Percentiles rank a stretch among this genome's conserved stretches.
phyloP scores from a whole-genome alignment of 2,113 vertebrate genomes.

The Paracanthobrama guichenoti region DNA sequence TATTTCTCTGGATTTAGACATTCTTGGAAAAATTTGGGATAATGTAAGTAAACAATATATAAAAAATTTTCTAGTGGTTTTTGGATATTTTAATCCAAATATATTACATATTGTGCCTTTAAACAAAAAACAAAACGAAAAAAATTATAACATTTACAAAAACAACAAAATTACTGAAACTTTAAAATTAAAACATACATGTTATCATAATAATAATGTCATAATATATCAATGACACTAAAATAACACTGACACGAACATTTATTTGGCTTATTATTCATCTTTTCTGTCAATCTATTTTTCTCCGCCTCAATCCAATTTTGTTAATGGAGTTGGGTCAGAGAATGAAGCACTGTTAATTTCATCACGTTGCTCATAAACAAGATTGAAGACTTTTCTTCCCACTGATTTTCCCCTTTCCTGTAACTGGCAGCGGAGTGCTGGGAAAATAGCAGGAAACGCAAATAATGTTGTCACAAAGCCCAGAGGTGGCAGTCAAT shows the following conservation, averaged over 20 bases:
- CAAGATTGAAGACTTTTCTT: conserved; percentile 44
- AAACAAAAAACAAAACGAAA: too few relatives aligned
- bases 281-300: conserved; percentile 27
- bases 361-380: conserved; percentile 47
- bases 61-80: too few relatives aligned
- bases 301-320: conserved; percentile 47
- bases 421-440: conserved; percentile 21
- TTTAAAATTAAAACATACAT: too few relatives aligned
- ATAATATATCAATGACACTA: neutral
- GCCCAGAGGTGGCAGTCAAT: neutral
- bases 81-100: too few relatives aligned
- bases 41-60: too few relatives aligned
- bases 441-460: conserved; percentile 16
- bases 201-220: too few relatives aligned
- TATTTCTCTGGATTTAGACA: too few relatives aligned
- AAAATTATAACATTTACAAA: too few relatives aligned
- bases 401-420: neutral
- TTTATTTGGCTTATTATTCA: neutral
- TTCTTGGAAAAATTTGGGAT: too few relatives aligned
- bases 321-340: conserved; percentile 46
- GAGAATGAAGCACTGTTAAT: conserved; percentile 38
- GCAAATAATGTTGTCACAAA: neutral
- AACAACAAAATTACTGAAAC: too few relatives aligned
- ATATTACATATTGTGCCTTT: too few relatives aligned
- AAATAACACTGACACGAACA: neutral